Conservation (phyloP, 2,797 vertebrate species). For the Anguilla obscura region DNA sequence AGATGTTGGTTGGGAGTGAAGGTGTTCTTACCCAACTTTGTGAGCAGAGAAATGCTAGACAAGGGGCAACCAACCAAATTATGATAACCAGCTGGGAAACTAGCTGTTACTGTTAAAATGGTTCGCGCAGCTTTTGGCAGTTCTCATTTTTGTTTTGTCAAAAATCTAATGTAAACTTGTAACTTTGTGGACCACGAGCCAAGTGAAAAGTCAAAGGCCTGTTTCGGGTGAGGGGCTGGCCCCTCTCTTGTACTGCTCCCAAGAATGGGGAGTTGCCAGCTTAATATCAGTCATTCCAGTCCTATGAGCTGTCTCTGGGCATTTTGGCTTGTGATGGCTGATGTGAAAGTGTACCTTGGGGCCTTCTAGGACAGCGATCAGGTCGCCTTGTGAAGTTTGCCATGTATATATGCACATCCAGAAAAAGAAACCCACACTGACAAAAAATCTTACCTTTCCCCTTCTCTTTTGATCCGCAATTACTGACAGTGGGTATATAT, state of each 20-base stretch:
- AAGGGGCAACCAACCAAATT: not conserved
- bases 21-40: not conserved
- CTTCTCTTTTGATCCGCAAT: not conserved
- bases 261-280: not conserved
- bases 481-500: not conserved
- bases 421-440: not conserved
- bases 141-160: not conserved
- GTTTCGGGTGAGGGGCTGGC: slow-evolving; percentile 31
- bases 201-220: slow-evolving; percentile 24
- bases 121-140: not conserved
- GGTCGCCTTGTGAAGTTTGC: not conserved
- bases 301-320: not conserved
- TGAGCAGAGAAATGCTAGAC: not conserved
- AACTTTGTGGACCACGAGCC: not conserved
- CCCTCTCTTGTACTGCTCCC: not conserved
- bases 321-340: not conserved
- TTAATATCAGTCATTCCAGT: slow-evolving; percentile 31
- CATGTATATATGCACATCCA: not conserved
- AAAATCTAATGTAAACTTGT: not conserved
- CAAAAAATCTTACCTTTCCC: not conserved
- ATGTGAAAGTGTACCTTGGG: not conserved
- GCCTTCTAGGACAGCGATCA: not conserved
- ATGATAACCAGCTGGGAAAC: not conserved
- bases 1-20: not conserved
- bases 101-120: not conserved